Evolutionary conservation across 2,888 invertebrate genomes (phyloP), one percentile per base, ranked within the genome.

Genomic region (Papilio gigon): DNA sequence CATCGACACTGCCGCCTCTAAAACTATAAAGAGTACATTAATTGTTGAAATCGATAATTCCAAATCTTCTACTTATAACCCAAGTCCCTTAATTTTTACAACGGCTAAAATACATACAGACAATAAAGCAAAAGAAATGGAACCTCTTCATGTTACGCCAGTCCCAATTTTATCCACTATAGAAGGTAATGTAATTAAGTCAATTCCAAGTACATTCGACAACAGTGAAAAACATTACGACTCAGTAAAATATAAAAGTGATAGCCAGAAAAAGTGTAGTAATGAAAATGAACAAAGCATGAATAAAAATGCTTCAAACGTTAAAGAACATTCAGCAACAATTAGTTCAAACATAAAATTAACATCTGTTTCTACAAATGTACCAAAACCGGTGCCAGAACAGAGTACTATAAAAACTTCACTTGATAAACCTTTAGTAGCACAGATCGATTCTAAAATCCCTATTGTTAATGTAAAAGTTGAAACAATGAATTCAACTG

Each of bases 101-200:
- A 91, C 90, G n/a, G 92, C 92, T 8, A 92, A 90, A 84, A 92
- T 91, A 74, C 90, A 90, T 65, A 79, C 84, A 2, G 87, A 89
- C 71, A 82, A 80, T 50, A 87, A 87, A 80, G 78, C 79, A 27
- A 87, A 84, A 72, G 76, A 83, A 20, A 87, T 88, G 84, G 88
- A 90, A 77, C 87, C 89, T 42, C 77, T 89, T 63, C 88, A 89
- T 75, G 80, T 88, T 42, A 89, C 87, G 37, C 81, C 88, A 33
- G 84, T 83, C 33, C 90, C 91, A 59, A 90, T 91, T 76, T 74
- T 86, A 72, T 90, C 90, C 35, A 89, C 89, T 3, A 79, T 83
- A 63, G 90, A 90, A 82, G 81, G 84, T 0, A 83, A 75, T 72
- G 63, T 80, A 62, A 71, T 80, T 4, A 88, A 84, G 80, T 69